Evolutionary conservation across 1,140 invertebrate species (phyloP), one percentile per base, ranked within the genome.

Genomic region (Mizuhopecten yessoensis): DNA sequence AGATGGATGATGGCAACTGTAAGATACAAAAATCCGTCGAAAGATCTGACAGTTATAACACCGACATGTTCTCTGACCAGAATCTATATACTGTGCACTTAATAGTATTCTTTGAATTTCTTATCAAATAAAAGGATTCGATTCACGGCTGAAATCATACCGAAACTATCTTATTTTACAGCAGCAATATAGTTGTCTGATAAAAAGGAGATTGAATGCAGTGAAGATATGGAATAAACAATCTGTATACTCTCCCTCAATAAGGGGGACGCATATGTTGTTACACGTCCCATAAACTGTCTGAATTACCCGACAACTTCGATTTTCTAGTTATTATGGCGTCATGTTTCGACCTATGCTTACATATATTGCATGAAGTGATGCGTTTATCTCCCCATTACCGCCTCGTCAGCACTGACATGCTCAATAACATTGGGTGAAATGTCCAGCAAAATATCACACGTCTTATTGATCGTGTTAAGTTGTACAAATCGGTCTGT

Each of bases 311-410:
- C n/a, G n/a, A n/a, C 0, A 75, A 75, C n/a, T 75, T 75, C 57
- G 57, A 75, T 75, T 75, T 29, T 75, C n/a, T n/a, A 75, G n/a
- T 75, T n/a, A 29, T 75, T 75, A 75, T n/a, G 57, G 57, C 57
- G 57, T 7, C 5, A 23, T 75, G 57, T 5, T 15, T n/a, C 57
- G 57, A 75, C 57, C 57, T 7, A 29, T 75, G 57, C 29, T 75
- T 75, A 75, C 57, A 9, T 75, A 75, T 75, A 75, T 29, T 75
- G 57, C 57, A 75, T 75, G 57, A 29, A 29, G 57, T 75, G 57
- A 75, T 75, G 57, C 57, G 57, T 29, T 75, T 75, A 75, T 75
- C 57, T 29, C 23, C 20, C 57, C 23, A 29, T 75, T 29, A 75
- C 57, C 57, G 57, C 57, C 57, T 75, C 57, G n/a, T 75, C 57